Evolutionary conservation across 2,888 invertebrate genomes (phyloP).

Genomic region (Ornithoptera priamus): DNA sequence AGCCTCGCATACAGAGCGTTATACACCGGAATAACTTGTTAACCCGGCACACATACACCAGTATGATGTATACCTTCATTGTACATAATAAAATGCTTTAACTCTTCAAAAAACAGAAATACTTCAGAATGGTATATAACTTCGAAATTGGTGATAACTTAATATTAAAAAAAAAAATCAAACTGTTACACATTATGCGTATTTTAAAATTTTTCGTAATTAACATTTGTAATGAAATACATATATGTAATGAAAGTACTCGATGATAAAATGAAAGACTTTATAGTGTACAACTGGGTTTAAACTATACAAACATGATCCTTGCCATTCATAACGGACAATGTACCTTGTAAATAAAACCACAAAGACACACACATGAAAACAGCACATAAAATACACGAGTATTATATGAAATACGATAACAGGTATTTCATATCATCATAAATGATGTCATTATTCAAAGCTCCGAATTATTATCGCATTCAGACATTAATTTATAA

Average conservation of each 20-base stretch:
- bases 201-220: neutral
- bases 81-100: slow-evolving; percentile 11
- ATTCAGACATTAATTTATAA: neutral
- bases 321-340: slow-evolving; percentile 21
- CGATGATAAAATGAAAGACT: neutral
- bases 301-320: slow-evolving; percentile 9
- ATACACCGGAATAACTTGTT: slow-evolving; percentile 30
- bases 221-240: neutral
- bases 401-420: slow-evolving; percentile 19
- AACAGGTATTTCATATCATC: slow-evolving; percentile 24
- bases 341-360: slow-evolving; percentile 19
- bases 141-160: too few species aligned
- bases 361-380: slow-evolving; percentile 5
- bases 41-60: slow-evolving; percentile 26
- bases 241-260: neutral
- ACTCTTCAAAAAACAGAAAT: neutral
- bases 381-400: slow-evolving; percentile 13
- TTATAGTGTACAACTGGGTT: slow-evolving; percentile 1
- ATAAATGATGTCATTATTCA: slow-evolving; percentile 11
- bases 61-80: slow-evolving; percentile 4
- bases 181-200: neutral
- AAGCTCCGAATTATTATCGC: neutral
- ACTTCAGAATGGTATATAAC: neutral
- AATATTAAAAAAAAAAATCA: too few species aligned
- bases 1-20: slow-evolving; percentile 17